Evolutionary conservation across 2,113 vertebrate genomes (phyloP).

Genomic region (Glaucomys volans): DNA sequence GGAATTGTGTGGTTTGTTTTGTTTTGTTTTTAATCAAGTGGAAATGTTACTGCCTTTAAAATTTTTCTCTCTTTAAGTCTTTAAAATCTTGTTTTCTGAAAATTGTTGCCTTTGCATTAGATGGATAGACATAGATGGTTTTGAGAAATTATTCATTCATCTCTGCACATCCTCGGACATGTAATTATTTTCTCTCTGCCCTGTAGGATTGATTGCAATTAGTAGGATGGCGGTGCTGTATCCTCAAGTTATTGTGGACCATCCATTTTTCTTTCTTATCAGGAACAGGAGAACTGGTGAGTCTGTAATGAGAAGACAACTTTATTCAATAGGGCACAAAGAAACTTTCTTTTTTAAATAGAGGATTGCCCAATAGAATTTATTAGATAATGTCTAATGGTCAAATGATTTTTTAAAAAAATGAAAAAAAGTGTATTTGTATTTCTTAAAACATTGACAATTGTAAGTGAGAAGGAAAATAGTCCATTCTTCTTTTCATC

Average conservation of each 20-base stretch:
- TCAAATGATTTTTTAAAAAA: neutral
- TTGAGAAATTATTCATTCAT: constrained; percentile 67
- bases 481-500: neutral
- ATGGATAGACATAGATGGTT: constrained; percentile 20
- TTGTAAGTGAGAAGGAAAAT: neutral
- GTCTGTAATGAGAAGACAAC: constrained; percentile 58
- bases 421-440: neutral
- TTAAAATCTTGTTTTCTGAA: constrained; percentile 3
- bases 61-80: neutral
- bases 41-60: constrained; percentile 19
- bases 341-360: neutral
- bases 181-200: constrained; percentile 65
- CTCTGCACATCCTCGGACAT: constrained; percentile 2
- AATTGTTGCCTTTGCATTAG: constrained; percentile 64
- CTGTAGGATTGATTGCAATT: constrained; percentile 95
- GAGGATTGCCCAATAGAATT: neutral
- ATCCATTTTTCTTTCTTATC: constrained; percentile 98
- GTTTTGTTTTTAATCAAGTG: neutral
- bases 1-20: neutral
- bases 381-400: neutral
- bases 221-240: constrained; percentile 97
- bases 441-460: neutral
- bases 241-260: constrained; percentile 98
- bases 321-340: neutral
- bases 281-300: constrained; percentile 95